These are phyloP conservation scores for Nemotelus nigrinus DNA, from an alignment of 2,888 invertebrate species.

Conservation along the genomic window DNA sequence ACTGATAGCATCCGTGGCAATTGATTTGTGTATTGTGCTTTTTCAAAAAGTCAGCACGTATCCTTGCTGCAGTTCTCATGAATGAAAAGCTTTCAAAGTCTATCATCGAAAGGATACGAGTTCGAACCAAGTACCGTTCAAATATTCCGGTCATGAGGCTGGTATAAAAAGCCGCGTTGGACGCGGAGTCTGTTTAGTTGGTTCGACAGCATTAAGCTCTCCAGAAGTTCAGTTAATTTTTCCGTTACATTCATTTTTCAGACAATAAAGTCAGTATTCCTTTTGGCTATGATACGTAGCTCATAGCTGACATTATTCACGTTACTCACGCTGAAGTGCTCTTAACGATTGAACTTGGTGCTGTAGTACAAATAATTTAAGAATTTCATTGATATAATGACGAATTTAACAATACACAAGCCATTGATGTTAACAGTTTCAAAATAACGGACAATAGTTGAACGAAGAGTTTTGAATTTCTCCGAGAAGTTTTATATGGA, in stretches of 20 bases:
- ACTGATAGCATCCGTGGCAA: not conserved
- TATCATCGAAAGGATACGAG: conserved; percentile 16
- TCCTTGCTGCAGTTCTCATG: conserved; percentile 29
- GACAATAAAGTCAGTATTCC: conserved; percentile 27
- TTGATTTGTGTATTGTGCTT: not conserved
- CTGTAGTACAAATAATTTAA: conserved; percentile 39
- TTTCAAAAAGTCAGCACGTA: not conserved
- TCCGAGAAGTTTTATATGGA: no score
- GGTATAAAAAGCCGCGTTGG: conserved; percentile 32
- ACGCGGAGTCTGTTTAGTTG: conserved; percentile 42
- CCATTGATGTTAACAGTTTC: not conserved
- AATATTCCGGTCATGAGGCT: conserved; percentile 6
- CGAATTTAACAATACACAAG: conserved; percentile 27
- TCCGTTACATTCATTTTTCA: conserved; percentile 24
- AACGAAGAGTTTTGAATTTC: no score
- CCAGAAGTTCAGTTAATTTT: conserved; percentile 32
- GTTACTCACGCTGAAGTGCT: conserved; percentile 36
- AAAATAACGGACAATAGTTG: conserved; percentile 15
- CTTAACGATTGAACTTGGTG: conserved; percentile 40
- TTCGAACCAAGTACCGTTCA: not conserved
- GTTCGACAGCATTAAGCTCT: conserved; percentile 27
- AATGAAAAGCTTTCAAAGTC: conserved; percentile 37
- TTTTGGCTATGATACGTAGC: not conserved
- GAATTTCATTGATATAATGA: conserved; percentile 3
- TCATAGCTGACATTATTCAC: not conserved